Evolutionary conservation across 1,140 invertebrate genomes (phyloP).

Genomic region (Thalassaphorura encarpata): DNA sequence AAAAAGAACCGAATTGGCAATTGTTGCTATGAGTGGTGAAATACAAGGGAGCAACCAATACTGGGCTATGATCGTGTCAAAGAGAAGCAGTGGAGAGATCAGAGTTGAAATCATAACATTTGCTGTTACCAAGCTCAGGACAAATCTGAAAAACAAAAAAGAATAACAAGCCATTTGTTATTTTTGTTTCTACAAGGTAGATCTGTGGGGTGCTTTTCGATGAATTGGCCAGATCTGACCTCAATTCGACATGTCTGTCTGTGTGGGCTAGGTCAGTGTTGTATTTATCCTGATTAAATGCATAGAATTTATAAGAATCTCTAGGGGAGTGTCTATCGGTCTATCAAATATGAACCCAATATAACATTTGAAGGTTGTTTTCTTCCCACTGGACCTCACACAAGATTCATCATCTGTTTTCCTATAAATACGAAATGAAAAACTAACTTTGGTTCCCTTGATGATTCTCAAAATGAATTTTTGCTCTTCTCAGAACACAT

Average conservation of each 20-base stretch:
- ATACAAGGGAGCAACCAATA: conserved; percentile 39
- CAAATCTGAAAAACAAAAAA: conserved; percentile 39
- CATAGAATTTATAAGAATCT: no score
- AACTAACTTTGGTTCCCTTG: no score
- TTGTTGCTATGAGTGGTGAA: conserved; percentile 41
- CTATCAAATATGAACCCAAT: no score
- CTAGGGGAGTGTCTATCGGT: no score
- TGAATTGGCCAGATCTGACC: neutral
- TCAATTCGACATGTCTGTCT: neutral
- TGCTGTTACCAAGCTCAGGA: conserved; percentile 46
- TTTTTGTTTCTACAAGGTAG: no score
- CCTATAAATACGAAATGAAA: no score
- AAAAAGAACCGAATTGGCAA: conserved; percentile 35
- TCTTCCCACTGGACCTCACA: no score
- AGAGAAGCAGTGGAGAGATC: conserved; percentile 42
- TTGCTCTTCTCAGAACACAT: no score
- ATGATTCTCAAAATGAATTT: no score
- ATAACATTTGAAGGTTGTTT: no score
- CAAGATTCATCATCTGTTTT: no score
- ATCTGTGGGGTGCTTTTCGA: no score
- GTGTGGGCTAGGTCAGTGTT: neutral
- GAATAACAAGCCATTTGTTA: conserved; percentile 1
- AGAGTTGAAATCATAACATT: conserved; percentile 44
- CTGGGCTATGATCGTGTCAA: conserved; percentile 34
- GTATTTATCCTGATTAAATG: neutral